phyloP scores from a whole-genome alignment of 2,113 vertebrate species.

The Takifugu flavidus region DNA sequence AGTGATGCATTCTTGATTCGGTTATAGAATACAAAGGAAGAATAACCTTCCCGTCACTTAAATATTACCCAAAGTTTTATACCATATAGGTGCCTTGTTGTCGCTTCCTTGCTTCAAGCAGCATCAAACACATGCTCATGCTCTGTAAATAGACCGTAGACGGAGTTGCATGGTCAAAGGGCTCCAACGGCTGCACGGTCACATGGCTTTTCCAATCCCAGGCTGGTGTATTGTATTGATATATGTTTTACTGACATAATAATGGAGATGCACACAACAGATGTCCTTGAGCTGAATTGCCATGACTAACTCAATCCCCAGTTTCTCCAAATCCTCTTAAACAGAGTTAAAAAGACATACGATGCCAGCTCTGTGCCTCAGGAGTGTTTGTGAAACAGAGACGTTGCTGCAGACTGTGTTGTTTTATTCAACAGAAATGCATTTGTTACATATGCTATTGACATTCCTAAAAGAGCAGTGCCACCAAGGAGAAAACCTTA shows the following conservation, averaged over 20 bases:
- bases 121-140: not conserved
- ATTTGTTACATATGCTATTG: not conserved
- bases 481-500: not conserved
- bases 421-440: constrained; percentile 37
- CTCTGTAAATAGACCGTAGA: constrained; percentile 39
- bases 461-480: constrained; percentile 11
- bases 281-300: not conserved
- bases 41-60: too few species aligned
- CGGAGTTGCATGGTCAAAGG: constrained; percentile 55
- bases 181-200: constrained; percentile 52
- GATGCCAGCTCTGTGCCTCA: constrained; percentile 13
- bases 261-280: not conserved
- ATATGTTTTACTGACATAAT: not conserved
- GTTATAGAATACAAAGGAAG: too few species aligned
- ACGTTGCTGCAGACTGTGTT: constrained; percentile 8
- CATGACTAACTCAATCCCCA: constrained; percentile 41
- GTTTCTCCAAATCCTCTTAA: constrained; percentile 58
- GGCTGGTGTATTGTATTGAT: not conserved
- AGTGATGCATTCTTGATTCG: too few species aligned
- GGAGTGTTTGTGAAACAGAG: constrained; percentile 22
- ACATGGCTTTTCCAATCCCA: constrained; percentile 28
- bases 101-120: too few species aligned
- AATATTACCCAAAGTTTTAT: too few species aligned
- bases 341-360: constrained; percentile 29
- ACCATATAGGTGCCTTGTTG: too few species aligned